phyloP scores from a whole-genome alignment of 2,797 vertebrate genomes.

The Falco novaeseelandiae region DNA sequence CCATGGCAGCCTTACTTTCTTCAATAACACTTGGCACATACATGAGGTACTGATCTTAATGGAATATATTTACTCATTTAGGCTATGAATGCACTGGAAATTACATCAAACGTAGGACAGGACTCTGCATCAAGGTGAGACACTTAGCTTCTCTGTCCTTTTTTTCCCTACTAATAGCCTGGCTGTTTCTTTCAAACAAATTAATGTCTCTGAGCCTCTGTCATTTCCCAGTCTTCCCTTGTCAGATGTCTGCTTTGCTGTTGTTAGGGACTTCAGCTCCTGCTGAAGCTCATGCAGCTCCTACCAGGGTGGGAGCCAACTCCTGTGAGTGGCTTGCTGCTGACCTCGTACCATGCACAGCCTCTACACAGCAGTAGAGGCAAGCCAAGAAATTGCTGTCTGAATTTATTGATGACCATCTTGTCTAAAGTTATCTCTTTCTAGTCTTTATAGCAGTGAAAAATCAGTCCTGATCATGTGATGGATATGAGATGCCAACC shows the following conservation, averaged over 20 bases:
- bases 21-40: not conserved
- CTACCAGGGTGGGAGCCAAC: not conserved
- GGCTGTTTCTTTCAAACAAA: not conserved
- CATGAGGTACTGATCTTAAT: not conserved
- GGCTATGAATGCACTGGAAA: constrained; percentile 5
- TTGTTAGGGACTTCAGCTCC: not conserved
- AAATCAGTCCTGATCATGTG: not conserved
- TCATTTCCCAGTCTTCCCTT: not conserved
- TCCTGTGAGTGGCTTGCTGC: not conserved
- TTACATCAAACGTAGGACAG: not conserved
- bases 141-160: not conserved
- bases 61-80: constrained; percentile 18
- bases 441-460: not conserved
- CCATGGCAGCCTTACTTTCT: constrained; percentile 33
- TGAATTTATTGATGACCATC: not conserved
- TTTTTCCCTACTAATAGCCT: not conserved
- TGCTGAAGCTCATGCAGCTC: not conserved
- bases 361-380: not conserved
- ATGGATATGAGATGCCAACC: not conserved
- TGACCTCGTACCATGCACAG: not conserved
- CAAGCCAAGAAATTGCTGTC: not conserved
- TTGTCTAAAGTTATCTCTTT: not conserved
- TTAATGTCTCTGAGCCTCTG: not conserved
- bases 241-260: not conserved
- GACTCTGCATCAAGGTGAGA: not conserved